These are phyloP conservation scores for Dicrurus megarhynchus DNA, from an alignment of 2,113 vertebrate genomes.

Conservation along the genomic window DNA sequence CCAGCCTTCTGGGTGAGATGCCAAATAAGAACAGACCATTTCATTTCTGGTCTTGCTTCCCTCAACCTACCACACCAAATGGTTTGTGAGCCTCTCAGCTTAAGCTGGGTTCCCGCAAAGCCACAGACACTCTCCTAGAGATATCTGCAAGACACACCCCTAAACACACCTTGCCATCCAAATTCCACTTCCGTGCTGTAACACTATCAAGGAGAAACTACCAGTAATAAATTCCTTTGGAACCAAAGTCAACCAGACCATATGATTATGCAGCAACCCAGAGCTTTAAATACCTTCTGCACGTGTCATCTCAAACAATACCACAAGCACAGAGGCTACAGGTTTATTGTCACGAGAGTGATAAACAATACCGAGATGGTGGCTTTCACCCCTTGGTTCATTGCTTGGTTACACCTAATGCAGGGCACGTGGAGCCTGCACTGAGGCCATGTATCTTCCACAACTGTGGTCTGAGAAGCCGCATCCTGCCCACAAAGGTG, in stretches of 20 bases:
- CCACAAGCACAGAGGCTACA: neutral
- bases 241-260: neutral
- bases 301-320: neutral
- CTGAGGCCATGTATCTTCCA: neutral
- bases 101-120: neutral
- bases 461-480: neutral
- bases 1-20: neutral
- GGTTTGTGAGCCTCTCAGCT: neutral
- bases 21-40: neutral
- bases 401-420: neutral
- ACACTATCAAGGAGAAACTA: neutral
- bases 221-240: neutral
- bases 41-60: neutral
- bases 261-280: neutral
- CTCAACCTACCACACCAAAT: neutral
- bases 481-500: neutral
- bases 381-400: neutral
- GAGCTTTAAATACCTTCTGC: neutral
- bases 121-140: neutral
- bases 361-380: neutral
- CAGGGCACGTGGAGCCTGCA: neutral
- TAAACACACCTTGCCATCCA: fast-evolving
- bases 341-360: neutral
- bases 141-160: neutral
- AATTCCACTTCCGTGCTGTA: neutral